These are phyloP conservation scores for Bagarius yarrelli DNA, from an alignment of 2,113 vertebrate species.

Conservation along the genomic window DNA sequence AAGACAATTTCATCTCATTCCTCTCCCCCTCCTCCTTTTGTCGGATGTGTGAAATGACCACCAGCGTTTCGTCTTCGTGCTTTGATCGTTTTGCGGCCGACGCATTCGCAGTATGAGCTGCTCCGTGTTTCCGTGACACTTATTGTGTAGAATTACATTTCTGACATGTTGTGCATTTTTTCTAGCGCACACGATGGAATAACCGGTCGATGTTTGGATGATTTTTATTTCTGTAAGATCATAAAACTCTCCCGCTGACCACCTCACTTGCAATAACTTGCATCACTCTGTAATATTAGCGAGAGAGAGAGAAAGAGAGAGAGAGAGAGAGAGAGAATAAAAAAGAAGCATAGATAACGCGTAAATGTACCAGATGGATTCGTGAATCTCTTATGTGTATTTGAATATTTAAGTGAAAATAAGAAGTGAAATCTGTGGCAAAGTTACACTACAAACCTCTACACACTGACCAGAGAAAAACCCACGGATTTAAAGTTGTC, in stretches of 20 bases:
- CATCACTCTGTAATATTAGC: slow-evolving; percentile 69
- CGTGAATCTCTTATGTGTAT: background rate
- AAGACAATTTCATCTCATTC: slow-evolving; percentile 24
- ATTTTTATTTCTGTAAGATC: slow-evolving; percentile 67
- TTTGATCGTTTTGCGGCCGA: slow-evolving; percentile 54
- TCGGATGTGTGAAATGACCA: slow-evolving; percentile 58
- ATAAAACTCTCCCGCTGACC: slow-evolving; percentile 63
- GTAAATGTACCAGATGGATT: background rate
- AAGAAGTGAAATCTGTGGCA: background rate
- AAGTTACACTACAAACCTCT: slow-evolving; percentile 31
- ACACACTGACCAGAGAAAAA: slow-evolving; percentile 56
- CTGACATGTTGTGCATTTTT: slow-evolving; percentile 52
- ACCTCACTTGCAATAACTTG: slow-evolving; percentile 66
- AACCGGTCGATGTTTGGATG: slow-evolving; percentile 60
- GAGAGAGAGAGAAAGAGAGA: background rate
- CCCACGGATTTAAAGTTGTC: slow-evolving; percentile 57
- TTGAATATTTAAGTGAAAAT: slow-evolving; percentile 7
- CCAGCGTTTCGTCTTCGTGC: slow-evolving; percentile 30
- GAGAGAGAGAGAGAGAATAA: slow-evolving; percentile 12
- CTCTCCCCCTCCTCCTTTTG: slow-evolving; percentile 17
- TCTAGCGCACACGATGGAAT: slow-evolving; percentile 54
- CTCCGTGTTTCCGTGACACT: slow-evolving; percentile 56
- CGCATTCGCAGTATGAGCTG: slow-evolving; percentile 47
- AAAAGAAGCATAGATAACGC: slow-evolving; percentile 52
- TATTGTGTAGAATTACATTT: slow-evolving; percentile 62